phyloP scores from a whole-genome alignment of 1,140 invertebrate species.

The Dendroctonus valens region DNA sequence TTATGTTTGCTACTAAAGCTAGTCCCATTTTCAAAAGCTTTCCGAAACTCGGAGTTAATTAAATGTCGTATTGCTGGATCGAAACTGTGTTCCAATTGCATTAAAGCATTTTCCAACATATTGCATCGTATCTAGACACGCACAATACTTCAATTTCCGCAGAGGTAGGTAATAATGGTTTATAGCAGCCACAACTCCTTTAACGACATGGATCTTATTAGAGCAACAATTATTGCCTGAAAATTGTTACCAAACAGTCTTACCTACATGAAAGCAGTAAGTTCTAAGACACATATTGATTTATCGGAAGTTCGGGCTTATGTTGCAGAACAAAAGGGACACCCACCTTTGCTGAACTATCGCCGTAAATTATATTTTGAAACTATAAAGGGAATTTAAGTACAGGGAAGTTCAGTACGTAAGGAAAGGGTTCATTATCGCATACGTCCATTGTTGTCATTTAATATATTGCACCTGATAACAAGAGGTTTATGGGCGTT shows the following conservation, averaged over 20 bases:
- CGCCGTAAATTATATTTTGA: slow-evolving; percentile 21
- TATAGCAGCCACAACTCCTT: not conserved
- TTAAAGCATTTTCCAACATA: too few relatives aligned
- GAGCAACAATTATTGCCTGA: slow-evolving; percentile 5
- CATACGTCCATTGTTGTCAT: slow-evolving; percentile 3
- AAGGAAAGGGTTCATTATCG: slow-evolving; percentile 23
- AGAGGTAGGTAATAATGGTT: too few relatives aligned
- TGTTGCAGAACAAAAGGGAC: slow-evolving; percentile 19
- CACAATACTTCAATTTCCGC: too few relatives aligned
- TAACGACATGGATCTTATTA: slow-evolving; percentile 1
- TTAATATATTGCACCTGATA: not conserved
- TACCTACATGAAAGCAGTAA: slow-evolving; percentile 9
- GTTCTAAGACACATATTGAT: slow-evolving; percentile 25
- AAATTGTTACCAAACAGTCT: slow-evolving; percentile 19
- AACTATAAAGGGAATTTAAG: slow-evolving; percentile 20
- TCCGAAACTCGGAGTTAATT: too few relatives aligned
- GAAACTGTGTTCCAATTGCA: too few relatives aligned
- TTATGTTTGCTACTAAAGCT: too few relatives aligned
- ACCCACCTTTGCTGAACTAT: slow-evolving; percentile 16
- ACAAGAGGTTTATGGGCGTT: too few relatives aligned
- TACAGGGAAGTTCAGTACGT: slow-evolving; percentile 10
- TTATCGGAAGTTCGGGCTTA: slow-evolving; percentile 21
- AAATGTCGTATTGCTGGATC: too few relatives aligned
- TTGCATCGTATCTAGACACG: too few relatives aligned
- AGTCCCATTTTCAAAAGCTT: too few relatives aligned